phyloP scores from a whole-genome alignment of 2,113 vertebrate genomes.

The Pterocles orientalis region DNA sequence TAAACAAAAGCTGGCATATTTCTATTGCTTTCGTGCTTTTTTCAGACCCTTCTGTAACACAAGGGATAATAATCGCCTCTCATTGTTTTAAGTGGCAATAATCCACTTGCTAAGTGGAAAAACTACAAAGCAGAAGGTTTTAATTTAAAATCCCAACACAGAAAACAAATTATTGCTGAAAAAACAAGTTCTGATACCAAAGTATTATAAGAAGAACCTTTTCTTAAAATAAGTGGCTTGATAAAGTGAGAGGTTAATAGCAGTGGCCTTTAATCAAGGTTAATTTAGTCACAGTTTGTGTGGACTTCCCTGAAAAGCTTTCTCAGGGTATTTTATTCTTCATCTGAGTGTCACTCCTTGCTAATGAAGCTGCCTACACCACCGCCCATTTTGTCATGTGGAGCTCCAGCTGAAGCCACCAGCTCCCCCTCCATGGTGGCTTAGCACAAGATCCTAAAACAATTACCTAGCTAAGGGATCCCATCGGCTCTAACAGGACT shows the following conservation, averaged over 20 bases:
- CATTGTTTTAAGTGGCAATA: constrained; percentile 27
- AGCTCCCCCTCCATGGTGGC: neutral
- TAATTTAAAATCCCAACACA: neutral
- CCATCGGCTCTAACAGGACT: neutral
- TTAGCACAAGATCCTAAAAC: neutral
- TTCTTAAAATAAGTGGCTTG: neutral
- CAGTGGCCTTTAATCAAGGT: neutral
- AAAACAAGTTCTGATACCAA: neutral
- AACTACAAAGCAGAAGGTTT: neutral
- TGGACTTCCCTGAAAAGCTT: neutral
- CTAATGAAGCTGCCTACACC: neutral
- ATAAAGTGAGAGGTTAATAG: neutral
- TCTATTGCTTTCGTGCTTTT: constrained; percentile 2
- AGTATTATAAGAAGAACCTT: neutral
- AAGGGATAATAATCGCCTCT: neutral
- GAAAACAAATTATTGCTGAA: neutral
- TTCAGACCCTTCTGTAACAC: neutral
- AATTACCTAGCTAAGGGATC: neutral
- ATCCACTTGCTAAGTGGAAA: constrained; percentile 32
- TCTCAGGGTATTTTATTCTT: neutral
- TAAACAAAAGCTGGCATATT: constrained; percentile 10
- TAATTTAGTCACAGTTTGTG: neutral
- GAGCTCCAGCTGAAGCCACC: neutral
- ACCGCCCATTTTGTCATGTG: neutral
- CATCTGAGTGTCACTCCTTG: neutral